Conservation (phyloP, 1,140 invertebrate species). For the Trialeurodes vaporariorum region DNA sequence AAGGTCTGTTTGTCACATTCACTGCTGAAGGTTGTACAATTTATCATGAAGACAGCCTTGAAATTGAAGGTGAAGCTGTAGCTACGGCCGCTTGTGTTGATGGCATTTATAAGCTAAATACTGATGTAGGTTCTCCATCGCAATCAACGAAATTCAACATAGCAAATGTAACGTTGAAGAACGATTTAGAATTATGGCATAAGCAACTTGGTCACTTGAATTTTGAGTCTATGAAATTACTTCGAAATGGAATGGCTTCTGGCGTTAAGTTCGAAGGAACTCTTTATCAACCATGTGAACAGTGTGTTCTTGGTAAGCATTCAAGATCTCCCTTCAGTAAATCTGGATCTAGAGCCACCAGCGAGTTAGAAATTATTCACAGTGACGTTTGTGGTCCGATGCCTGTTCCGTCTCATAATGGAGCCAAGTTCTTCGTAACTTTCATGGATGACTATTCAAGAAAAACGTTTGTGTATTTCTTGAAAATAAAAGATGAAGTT, state of each 20-base stretch:
- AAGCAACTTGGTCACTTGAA: not conserved
- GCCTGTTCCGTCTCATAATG: conserved; percentile 29
- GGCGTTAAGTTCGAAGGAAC: not conserved
- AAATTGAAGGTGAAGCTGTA: not conserved
- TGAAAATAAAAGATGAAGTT: not conserved
- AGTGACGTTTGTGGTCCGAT: conserved; percentile 36
- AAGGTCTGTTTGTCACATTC: too few species aligned
- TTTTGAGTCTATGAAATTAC: not conserved
- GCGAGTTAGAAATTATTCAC: conserved; percentile 15
- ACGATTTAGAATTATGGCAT: not conserved
- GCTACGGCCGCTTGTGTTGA: not conserved
- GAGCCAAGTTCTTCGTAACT: conserved; percentile 32
- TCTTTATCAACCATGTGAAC: not conserved
- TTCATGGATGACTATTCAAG: conserved; percentile 36
- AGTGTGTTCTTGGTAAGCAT: not conserved
- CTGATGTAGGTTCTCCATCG: not conserved
- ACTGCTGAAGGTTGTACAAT: too few species aligned
- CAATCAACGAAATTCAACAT: not conserved
- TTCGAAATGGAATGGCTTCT: not conserved
- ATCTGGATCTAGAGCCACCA: not conserved
- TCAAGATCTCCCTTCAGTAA: not conserved
- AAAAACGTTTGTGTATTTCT: not conserved
- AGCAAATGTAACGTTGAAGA: not conserved
- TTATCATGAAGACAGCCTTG: not conserved
- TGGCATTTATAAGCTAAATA: not conserved